Conservation (phyloP, 2,888 invertebrate genomes). For the Phymatocera aterrima region DNA sequence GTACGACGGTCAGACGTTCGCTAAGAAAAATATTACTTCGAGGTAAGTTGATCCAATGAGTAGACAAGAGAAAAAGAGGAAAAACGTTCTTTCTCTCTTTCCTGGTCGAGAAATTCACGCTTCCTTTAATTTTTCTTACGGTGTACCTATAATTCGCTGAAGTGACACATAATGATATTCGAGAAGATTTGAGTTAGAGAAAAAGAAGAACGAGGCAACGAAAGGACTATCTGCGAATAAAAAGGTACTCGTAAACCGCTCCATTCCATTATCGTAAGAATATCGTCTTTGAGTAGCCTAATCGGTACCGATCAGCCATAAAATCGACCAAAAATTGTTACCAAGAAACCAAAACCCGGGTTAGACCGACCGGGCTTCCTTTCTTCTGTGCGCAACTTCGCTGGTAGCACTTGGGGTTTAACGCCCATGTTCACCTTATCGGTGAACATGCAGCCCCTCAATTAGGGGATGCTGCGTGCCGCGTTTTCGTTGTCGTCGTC, state of each 20-base stretch:
- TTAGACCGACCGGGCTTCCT: not conserved
- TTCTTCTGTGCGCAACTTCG: not conserved
- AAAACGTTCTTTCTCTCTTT: not conserved
- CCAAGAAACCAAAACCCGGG: not conserved
- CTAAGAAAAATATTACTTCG: conserved; percentile 90
- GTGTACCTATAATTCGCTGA: no score
- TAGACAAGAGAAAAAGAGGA: not conserved
- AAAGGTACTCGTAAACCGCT: not conserved
- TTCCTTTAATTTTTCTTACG: not conserved
- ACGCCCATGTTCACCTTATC: conserved; percentile 66
- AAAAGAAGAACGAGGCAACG: no score
- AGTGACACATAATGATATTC: conserved; percentile 21
- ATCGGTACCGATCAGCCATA: conserved; percentile 41
- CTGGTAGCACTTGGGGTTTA: conserved; percentile 56
- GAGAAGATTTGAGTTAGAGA: no score
- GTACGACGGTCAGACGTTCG: conserved; percentile 87
- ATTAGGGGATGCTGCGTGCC: conserved; percentile 62
- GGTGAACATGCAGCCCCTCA: conserved; percentile 66
- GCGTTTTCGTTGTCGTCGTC: not conserved
- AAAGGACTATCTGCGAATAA: conserved; percentile 1
- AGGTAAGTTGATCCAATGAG: conserved; percentile 78
- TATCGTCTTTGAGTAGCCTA: conserved; percentile 4
- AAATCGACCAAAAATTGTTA: conserved; percentile 31
- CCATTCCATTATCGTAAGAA: conserved; percentile 3
- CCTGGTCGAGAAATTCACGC: not conserved